A percentile compares a stretch with the other conserved stretches of the same genome.
phyloP scores from a whole-genome alignment of 2,797 vertebrate genomes.

The Xyrichtys novacula region DNA sequence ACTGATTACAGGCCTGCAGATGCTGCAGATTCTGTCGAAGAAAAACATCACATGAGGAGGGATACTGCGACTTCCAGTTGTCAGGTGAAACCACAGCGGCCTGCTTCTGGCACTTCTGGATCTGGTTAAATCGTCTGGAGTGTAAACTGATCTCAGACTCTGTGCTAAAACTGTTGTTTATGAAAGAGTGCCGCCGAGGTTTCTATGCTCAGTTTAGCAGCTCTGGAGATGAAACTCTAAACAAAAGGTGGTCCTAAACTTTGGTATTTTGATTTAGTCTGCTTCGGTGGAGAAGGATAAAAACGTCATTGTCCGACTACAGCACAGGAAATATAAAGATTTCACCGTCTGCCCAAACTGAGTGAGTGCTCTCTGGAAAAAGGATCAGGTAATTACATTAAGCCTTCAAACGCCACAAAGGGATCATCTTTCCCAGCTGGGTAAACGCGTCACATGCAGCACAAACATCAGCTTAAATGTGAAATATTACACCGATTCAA shows the following conservation, averaged over 20 bases:
- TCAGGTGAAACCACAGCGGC: constrained; percentile 73
- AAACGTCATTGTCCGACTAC: constrained; percentile 44
- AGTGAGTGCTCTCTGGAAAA: constrained; percentile 71
- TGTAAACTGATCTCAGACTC: constrained; percentile 53
- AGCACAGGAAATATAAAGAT: constrained; percentile 11
- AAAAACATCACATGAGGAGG: constrained; percentile 67
- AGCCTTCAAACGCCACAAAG: constrained; percentile 55
- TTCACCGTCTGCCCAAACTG: constrained; percentile 54
- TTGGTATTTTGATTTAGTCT: constrained; percentile 51
- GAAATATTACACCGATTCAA: constrained; percentile 79
- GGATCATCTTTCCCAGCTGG: constrained; percentile 82
- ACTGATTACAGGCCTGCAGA: constrained; percentile 79
- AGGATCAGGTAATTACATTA: constrained; percentile 80
- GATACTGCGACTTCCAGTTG: constrained; percentile 65
- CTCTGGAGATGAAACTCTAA: constrained; percentile 62
- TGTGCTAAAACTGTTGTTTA: constrained; percentile 52
- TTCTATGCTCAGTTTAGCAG: constrained; percentile 60
- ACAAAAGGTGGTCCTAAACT: constrained; percentile 51
- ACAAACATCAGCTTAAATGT: constrained; percentile 79
- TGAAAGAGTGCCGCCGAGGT: constrained; percentile 27
- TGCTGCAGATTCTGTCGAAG: constrained; percentile 72
- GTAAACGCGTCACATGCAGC: constrained; percentile 78
- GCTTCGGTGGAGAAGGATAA: constrained; percentile 41
- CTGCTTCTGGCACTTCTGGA: constrained; percentile 45
- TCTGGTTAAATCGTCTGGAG: constrained; percentile 40